Evolutionary conservation across 1,140 invertebrate species (phyloP).

Genomic region (Nylanderia fulva): DNA sequence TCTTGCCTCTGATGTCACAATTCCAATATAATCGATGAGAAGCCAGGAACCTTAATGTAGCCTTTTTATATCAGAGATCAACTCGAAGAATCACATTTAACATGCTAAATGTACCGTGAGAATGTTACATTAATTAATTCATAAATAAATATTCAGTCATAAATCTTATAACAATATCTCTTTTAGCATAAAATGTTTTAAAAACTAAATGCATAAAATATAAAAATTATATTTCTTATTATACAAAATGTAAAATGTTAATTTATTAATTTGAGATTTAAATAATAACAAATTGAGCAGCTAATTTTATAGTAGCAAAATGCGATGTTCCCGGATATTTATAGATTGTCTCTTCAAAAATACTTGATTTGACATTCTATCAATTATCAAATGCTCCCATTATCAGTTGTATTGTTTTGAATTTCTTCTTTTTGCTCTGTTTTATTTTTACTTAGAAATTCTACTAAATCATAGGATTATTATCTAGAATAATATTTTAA

Average conservation of each 20-base stretch:
- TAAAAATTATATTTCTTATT: background rate
- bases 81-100: conserved; percentile 12
- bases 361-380: background rate
- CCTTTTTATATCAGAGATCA: background rate
- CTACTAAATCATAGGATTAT: conserved; percentile 24
- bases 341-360: background rate
- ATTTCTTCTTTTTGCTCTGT: no score
- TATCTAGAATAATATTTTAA: background rate
- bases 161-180: no score
- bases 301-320: background rate
- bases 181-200: background rate
- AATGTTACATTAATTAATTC: background rate
- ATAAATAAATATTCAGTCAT: background rate
- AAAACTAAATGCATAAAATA: conserved; percentile 22
- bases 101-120: background rate
- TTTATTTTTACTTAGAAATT: background rate
- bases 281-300: background rate
- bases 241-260: background rate
- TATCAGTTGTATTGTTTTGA: background rate
- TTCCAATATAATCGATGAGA: no score
- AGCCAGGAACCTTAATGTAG: no score
- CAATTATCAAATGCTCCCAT: background rate
- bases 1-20: no score
- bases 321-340: background rate
- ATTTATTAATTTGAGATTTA: background rate